phyloP scores from a whole-genome alignment of 2,113 vertebrate species.

The Laticauda colubrina region DNA sequence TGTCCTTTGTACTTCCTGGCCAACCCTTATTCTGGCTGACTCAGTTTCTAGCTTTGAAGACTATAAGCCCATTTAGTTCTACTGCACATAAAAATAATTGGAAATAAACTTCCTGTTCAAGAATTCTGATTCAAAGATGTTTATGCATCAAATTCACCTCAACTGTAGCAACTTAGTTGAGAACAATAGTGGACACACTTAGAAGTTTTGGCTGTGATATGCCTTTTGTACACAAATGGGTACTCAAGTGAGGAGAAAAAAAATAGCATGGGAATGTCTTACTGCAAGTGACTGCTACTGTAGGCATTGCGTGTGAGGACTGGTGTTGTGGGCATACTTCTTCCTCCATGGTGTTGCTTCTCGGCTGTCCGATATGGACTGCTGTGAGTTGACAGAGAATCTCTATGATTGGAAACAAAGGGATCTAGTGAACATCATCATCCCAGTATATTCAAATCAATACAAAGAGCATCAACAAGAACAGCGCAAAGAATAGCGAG shows the following conservation, averaged over 20 bases:
- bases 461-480: rapidly evolving
- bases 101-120: background rate
- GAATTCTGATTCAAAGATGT: background rate
- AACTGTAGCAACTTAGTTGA: background rate
- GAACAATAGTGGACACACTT: rapidly evolving
- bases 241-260: rapidly evolving
- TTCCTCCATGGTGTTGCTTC: slow-evolving; percentile 78
- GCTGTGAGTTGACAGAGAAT: slow-evolving; percentile 81
- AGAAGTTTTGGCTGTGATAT: background rate
- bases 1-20: background rate
- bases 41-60: background rate
- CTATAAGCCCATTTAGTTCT: background rate
- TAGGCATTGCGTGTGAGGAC: slow-evolving; percentile 90
- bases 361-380: slow-evolving; percentile 81
- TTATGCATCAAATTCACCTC: background rate
- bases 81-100: background rate
- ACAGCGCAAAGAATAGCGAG: background rate
- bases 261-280: slow-evolving; percentile 45
- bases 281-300: slow-evolving; percentile 94
- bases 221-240: background rate
- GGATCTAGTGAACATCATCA: slow-evolving; percentile 47
- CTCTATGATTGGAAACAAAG: slow-evolving; percentile 62
- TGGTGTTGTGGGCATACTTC: slow-evolving; percentile 92
- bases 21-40: background rate
- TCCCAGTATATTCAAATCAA: slow-evolving; percentile 57